Evolutionary conservation across 2,797 vertebrate species (phyloP), one percentile per base, ranked within the genome.

Genomic region (Microctenopoma steveboyesi): DNA sequence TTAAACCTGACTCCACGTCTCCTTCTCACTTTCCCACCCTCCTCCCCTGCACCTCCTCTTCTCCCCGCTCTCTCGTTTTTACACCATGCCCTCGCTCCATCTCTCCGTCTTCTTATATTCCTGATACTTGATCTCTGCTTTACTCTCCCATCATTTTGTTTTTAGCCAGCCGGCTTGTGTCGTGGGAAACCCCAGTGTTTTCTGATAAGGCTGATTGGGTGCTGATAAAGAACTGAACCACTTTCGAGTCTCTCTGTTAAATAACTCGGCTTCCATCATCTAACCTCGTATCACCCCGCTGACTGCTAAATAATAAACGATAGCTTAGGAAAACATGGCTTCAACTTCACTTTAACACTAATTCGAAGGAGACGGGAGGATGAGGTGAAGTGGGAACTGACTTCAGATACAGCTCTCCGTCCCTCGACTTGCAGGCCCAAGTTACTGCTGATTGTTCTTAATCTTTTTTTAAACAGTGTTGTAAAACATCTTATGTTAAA

Each of bases 171-270:
- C 57, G 4, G 39, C 67, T 79, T 11, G 56, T 84, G 84, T 88
- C 87, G 74, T 92, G 89, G 86, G 88, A 92, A 91, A 83, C 71
- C 67, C 45, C 50, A 72, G 40, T 1, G 72, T 71, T 77, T 71
- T 67, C 77, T 84, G 91, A 91, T 91, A 89, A 91, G 81, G 65
- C 81, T 84, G 88, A 91, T 89, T 85, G 73, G 72, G 49, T 40
- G 64, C 80, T 82, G 90, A 91, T 90, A 86, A 88, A 64, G 40
- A 54, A 62, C 64, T 49, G 42, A 83, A 70, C 79, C 59, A 47
- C 77, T 75, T 76, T 67, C 51, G 43, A 49, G 64, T 77, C 76
- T 67, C 45, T 72, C 47, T 58, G 60, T 45, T 61, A 59, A 75
- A 62, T 35, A 72, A 74, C 83, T 66, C 69, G 83, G 16, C 69